Conservation (phyloP, 2,797 vertebrate species). For the Protosalanx chinensis region DNA sequence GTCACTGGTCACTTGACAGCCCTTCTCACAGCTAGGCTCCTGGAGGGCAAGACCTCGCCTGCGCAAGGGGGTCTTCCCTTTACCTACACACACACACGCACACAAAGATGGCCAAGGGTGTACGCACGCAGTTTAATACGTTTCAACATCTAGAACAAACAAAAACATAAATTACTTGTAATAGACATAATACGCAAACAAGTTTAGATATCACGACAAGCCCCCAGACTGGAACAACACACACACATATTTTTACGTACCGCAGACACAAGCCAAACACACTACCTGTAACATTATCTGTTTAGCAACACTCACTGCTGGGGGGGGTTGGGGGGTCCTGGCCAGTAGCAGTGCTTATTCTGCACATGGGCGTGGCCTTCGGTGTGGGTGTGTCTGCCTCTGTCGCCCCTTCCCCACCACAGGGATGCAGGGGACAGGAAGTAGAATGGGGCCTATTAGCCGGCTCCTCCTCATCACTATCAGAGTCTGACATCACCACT, state of each 20-base stretch:
- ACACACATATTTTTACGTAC: background rate
- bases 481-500: constrained; percentile 88
- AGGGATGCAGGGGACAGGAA: constrained; percentile 56
- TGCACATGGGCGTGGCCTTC: constrained; percentile 36
- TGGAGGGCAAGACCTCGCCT: constrained; percentile 66
- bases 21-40: constrained; percentile 92
- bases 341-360: constrained; percentile 72
- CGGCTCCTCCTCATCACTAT: constrained; percentile 92
- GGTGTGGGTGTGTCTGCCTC: background rate
- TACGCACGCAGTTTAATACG: background rate
- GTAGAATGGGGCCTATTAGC: constrained; percentile 58
- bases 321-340: constrained; percentile 56
- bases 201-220: no score
- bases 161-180: no score
- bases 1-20: constrained; percentile 97
- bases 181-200: no score
- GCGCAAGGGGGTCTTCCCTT: constrained; percentile 94
- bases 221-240: background rate
- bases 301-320: constrained; percentile 29
- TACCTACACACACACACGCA: constrained; percentile 66
- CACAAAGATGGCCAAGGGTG: background rate
- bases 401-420: constrained; percentile 43
- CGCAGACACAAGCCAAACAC: background rate
- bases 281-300: background rate
- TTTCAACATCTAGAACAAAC: no score